Evolutionary conservation across 1,140 invertebrate species (phyloP).

Genomic region (Megathymus violae): DNA sequence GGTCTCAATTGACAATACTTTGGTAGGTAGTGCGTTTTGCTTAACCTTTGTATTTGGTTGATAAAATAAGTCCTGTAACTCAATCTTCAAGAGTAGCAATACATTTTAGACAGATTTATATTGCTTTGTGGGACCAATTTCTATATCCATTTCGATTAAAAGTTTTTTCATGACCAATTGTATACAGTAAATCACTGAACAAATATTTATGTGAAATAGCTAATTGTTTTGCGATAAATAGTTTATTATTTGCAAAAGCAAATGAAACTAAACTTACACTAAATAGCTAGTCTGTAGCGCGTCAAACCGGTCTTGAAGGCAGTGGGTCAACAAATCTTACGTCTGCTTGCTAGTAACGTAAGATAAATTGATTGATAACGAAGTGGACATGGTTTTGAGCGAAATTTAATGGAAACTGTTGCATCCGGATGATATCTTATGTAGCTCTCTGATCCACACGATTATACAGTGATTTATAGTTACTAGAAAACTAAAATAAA

Average conservation of each 20-base stretch:
- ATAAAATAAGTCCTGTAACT: no score
- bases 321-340: slow-evolving; percentile 72
- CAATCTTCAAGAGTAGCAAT: no score
- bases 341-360: slow-evolving; percentile 59
- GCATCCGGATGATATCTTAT: slow-evolving; percentile 58
- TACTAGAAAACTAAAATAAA: slow-evolving; percentile 45
- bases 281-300: slow-evolving; percentile 61
- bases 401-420: slow-evolving; percentile 76
- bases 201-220: no score
- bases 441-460: slow-evolving; percentile 43
- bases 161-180: no score
- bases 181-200: no score
- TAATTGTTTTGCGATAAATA: slow-evolving; percentile 18
- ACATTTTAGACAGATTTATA: no score
- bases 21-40: no score
- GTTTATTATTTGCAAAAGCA: slow-evolving; percentile 34
- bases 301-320: slow-evolving; percentile 58
- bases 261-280: slow-evolving; percentile 49
- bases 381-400: slow-evolving; percentile 60
- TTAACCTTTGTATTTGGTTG: no score
- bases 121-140: no score
- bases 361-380: slow-evolving; percentile 79
- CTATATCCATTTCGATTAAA: no score
- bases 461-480: slow-evolving; percentile 54
- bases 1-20: no score